Conservation (phyloP, 2,888 invertebrate species). For the Teleiodes luculella region DNA sequence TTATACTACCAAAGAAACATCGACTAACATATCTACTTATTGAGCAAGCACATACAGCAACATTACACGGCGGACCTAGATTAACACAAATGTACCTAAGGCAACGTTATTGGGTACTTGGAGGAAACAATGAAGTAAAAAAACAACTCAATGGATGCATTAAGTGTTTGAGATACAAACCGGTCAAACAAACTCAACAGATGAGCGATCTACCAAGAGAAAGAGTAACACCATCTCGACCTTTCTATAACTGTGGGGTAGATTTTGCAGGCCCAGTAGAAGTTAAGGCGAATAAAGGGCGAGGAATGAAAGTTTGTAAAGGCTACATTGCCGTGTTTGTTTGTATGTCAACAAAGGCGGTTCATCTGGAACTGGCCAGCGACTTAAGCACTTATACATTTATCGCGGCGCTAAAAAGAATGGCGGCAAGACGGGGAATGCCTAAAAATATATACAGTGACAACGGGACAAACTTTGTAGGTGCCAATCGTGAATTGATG, state of each 20-base stretch:
- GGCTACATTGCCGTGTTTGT: constrained; percentile 6
- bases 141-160: not conserved
- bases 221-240: not conserved
- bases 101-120: constrained; percentile 19
- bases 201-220: not conserved
- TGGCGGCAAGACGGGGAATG: not conserved
- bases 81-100: constrained; percentile 19
- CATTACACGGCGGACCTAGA: constrained; percentile 24
- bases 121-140: not conserved
- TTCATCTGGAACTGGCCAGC: not conserved
- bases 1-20: constrained; percentile 7
- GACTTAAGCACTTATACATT: not conserved
- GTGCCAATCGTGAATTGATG: not conserved
- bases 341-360: not conserved
- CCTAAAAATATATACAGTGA: not conserved
- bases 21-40: not conserved
- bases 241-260: not conserved
- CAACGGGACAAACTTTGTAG: constrained; percentile 1
- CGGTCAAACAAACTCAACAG: not conserved
- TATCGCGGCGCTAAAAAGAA: not conserved
- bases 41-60: constrained; percentile 11
- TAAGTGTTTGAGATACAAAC: not conserved
- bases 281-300: not conserved
- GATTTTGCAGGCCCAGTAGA: not conserved
- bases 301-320: not conserved